phyloP scores from a whole-genome alignment of 2,888 invertebrate genomes.

The Drosophila maculinotata region DNA sequence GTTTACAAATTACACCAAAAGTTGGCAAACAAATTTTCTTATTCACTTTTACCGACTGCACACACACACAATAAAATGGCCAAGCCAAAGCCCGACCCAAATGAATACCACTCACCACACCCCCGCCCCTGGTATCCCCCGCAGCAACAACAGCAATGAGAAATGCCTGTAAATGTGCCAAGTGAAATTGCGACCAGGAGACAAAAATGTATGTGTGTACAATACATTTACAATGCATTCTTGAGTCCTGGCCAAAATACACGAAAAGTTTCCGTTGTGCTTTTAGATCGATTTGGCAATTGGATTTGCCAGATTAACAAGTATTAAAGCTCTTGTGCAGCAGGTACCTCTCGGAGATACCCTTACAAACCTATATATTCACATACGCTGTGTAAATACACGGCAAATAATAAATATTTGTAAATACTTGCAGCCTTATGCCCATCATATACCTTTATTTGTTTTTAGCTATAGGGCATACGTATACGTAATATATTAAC shows the following conservation, averaged over 20 bases:
- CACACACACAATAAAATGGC: slow-evolving; percentile 71
- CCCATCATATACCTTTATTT: no score
- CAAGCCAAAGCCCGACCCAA: slow-evolving; percentile 26
- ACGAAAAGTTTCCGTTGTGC: slow-evolving; percentile 33
- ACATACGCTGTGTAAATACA: not conserved
- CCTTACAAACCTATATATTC: not conserved
- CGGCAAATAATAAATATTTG: no score
- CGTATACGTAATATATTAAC: slow-evolving; percentile 14
- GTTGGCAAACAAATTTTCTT: slow-evolving; percentile 80
- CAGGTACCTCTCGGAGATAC: not conserved
- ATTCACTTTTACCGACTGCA: slow-evolving; percentile 76
- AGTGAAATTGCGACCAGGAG: slow-evolving; percentile 67
- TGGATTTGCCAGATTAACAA: slow-evolving; percentile 36
- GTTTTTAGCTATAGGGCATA: not conserved
- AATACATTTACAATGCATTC: slow-evolving; percentile 71
- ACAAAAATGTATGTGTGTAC: slow-evolving; percentile 56
- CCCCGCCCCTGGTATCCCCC: not conserved
- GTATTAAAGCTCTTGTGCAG: not conserved
- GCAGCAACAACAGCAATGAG: not conserved
- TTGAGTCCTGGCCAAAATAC: slow-evolving; percentile 58
- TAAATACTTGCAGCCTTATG: no score
- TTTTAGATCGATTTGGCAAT: slow-evolving; percentile 55
- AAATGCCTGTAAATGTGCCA: slow-evolving; percentile 68
- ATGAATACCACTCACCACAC: not conserved
- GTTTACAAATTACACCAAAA: slow-evolving; percentile 81